Conservation (phyloP, 2,888 invertebrate species). For the Andrena hattorfiana region DNA sequence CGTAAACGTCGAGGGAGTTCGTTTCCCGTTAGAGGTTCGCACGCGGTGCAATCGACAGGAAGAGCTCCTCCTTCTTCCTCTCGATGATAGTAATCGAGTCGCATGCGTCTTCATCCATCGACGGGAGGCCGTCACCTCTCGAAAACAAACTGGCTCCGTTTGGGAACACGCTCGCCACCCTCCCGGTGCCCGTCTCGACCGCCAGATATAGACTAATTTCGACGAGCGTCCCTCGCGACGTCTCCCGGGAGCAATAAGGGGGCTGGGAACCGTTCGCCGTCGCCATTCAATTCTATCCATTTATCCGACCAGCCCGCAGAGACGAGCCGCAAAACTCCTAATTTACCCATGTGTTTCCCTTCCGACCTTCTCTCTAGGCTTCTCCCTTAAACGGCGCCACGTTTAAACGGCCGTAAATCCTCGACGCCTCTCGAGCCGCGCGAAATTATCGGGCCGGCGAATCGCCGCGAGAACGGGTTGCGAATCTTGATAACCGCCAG, state of each 20-base stretch:
- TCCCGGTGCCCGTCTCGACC: conserved; percentile 46
- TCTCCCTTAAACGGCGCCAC: conserved; percentile 50
- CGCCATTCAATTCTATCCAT: conserved; percentile 81
- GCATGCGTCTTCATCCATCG: conserved; percentile 56
- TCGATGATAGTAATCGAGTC: conserved; percentile 34
- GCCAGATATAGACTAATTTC: conserved; percentile 82
- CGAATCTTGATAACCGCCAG: conserved; percentile 7
- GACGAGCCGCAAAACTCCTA: conserved; percentile 77
- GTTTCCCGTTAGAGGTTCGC: conserved; percentile 12
- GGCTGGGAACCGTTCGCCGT: conserved; percentile 60
- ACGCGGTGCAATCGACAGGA: neutral
- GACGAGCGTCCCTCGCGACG: conserved; percentile 75
- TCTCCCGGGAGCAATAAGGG: conserved; percentile 81
- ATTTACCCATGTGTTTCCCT: conserved; percentile 76
- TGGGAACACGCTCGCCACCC: conserved; percentile 16
- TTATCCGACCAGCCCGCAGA: conserved; percentile 69
- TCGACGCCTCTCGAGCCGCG: conserved; percentile 21
- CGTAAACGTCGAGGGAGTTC: neutral
- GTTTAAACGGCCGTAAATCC: conserved; percentile 73
- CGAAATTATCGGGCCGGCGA: conserved; percentile 20
- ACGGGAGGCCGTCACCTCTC: conserved; percentile 41
- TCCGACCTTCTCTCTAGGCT: conserved; percentile 36
- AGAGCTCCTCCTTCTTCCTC: conserved; percentile 4
- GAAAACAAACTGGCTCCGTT: conserved; percentile 58
- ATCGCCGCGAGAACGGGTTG: conserved; percentile 13